Conservation (phyloP, 2,113 vertebrate genomes). For the Mugil cephalus region DNA sequence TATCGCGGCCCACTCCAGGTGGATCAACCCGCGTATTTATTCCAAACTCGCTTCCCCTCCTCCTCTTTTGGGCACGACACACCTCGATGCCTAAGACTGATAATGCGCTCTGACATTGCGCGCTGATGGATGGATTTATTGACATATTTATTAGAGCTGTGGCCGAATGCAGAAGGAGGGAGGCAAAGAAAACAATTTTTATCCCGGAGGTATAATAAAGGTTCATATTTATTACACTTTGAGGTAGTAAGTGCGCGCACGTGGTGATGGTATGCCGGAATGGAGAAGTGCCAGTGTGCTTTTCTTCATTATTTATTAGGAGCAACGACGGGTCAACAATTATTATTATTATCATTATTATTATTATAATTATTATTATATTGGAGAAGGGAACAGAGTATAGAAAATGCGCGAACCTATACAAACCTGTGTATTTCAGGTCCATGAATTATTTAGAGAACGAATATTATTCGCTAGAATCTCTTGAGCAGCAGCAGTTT, state of each 20-base stretch:
- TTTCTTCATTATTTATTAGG: conserved; percentile 28
- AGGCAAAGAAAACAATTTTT: conserved; percentile 61
- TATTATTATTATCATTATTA: conserved; percentile 9
- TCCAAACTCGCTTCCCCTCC: conserved; percentile 80
- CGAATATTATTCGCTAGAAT: conserved; percentile 28
- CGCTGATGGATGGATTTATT: conserved; percentile 69
- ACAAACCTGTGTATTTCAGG: conserved; percentile 22
- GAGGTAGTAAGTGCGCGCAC: conserved; percentile 32
- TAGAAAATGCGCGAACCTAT: not conserved
- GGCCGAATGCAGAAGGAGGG: conserved; percentile 40
- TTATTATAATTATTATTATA: conserved; percentile 14
- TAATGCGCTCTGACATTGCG: conserved; percentile 60
- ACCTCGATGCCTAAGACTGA: conserved; percentile 82
- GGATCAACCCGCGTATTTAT: conserved; percentile 84
- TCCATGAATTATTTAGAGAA: conserved; percentile 23
- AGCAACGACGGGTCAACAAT: conserved; percentile 22
- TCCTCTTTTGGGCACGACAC: conserved; percentile 64
- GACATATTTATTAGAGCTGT: conserved; percentile 71
- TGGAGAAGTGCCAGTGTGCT: conserved; percentile 36
- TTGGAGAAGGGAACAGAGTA: not conserved
- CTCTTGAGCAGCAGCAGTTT: conserved; percentile 48
- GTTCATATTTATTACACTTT: conserved; percentile 47
- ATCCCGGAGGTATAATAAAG: conserved; percentile 67
- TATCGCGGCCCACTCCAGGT: conserved; percentile 92
- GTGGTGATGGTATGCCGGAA: conserved; percentile 31